Percentiles rank a stretch among this genome's conserved stretches.
These are phyloP conservation scores for Australoheros scitulus DNA, from an alignment of 2,113 vertebrate genomes.

Conservation along the genomic window DNA sequence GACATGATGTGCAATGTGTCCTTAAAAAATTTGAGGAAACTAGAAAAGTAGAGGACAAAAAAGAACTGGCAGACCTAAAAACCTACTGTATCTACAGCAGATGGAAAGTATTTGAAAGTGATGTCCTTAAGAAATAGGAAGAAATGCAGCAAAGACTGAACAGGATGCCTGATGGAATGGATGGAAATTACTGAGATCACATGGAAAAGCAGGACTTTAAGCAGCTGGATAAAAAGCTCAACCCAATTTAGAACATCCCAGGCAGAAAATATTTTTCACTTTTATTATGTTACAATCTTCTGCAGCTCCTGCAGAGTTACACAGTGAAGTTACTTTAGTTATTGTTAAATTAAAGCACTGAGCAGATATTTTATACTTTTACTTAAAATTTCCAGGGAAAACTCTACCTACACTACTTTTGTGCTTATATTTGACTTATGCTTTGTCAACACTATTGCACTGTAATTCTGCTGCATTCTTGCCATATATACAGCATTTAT, in stretches of 20 bases:
- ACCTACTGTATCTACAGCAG: background rate
- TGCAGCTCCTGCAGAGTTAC: background rate
- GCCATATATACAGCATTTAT: background rate
- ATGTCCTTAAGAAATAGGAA: too few relatives aligned
- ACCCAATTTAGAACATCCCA: too few relatives aligned
- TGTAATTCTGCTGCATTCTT: background rate
- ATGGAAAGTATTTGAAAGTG: background rate
- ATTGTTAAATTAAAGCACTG: accelerated
- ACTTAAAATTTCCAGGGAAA: background rate
- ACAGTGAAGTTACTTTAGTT: background rate
- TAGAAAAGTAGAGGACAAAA: background rate
- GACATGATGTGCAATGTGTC: accelerated
- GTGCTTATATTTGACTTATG: background rate
- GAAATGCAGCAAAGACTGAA: background rate
- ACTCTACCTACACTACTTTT: background rate
- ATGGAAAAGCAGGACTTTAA: too few relatives aligned
- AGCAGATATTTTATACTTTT: background rate
- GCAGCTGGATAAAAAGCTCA: too few relatives aligned
- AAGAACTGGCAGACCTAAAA: background rate
- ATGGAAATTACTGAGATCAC: background rate
- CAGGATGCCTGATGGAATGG: background rate
- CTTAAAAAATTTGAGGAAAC: background rate
- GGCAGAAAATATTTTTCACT: too few relatives aligned
- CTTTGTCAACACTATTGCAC: too few relatives aligned
- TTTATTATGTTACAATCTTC: background rate